Evolutionary conservation across 1,140 invertebrate genomes (phyloP).

Genomic region (Hylaeus volcanicus): DNA sequence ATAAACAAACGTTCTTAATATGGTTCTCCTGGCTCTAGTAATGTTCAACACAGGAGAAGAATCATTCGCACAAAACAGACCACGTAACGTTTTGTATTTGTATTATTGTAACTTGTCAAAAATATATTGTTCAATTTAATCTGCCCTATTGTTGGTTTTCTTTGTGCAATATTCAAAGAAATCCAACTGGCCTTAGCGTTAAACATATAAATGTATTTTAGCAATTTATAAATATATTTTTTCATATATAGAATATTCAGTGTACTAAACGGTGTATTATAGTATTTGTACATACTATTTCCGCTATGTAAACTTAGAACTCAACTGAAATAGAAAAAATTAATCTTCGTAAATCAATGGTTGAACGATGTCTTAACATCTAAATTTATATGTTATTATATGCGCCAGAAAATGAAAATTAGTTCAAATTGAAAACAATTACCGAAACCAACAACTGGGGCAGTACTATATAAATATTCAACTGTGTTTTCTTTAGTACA

Average conservation of each 20-base stretch:
- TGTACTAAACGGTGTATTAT: slow-evolving; percentile 3
- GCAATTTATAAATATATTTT: slow-evolving; percentile 1
- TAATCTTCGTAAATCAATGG: background rate
- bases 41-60: slow-evolving; percentile 54
- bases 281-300: background rate
- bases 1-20: slow-evolving; percentile 48
- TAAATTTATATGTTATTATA: background rate
- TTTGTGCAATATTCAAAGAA: slow-evolving; percentile 59
- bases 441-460: slow-evolving; percentile 74
- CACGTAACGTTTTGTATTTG: slow-evolving; percentile 71
- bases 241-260: slow-evolving; percentile 1
- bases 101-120: slow-evolving; percentile 77
- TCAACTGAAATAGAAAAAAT: slow-evolving; percentile 5
- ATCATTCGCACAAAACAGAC: slow-evolving; percentile 67
- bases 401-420: background rate
- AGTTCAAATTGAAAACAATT: slow-evolving; percentile 44
- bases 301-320: slow-evolving; percentile 1
- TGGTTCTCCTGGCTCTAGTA: slow-evolving; percentile 6
- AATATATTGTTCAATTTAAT: slow-evolving; percentile 78
- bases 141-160: slow-evolving; percentile 75
- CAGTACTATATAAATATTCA: slow-evolving; percentile 75
- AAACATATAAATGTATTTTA: background rate
- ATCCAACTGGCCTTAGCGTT: background rate
- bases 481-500: slow-evolving; percentile 70
- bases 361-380: background rate